A percentile compares a stretch with the other conserved stretches of the same genome.
phyloP scores from a whole-genome alignment of 2,888 invertebrate genomes.

The Portevinia maculata region DNA sequence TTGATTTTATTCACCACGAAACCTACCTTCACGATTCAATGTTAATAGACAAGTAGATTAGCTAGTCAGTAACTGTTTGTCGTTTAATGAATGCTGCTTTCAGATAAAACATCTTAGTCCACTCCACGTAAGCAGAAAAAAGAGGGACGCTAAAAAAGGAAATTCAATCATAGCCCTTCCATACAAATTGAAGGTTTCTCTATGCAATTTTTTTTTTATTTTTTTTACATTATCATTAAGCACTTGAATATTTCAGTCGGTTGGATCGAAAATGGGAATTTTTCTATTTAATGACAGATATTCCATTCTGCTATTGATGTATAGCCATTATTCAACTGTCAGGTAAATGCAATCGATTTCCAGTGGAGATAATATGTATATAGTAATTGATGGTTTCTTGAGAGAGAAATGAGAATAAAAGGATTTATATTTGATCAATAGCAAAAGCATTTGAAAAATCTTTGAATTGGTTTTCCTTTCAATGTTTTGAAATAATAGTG shows the following conservation, averaged over 20 bases:
- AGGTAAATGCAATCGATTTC: neutral
- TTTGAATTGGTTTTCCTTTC: neutral
- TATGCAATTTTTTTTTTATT: neutral
- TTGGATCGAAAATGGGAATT: neutral
- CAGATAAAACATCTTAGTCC: no score
- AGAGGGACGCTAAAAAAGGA: no score
- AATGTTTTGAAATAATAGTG: neutral
- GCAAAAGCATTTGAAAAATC: neutral
- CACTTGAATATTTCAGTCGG: neutral
- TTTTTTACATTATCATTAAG: neutral
- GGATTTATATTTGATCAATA: neutral
- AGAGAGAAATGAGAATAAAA: neutral
- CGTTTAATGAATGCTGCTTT: no score
- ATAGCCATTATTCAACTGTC: neutral
- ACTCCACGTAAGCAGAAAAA: no score
- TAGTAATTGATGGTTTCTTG: neutral
- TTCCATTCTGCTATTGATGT: neutral
- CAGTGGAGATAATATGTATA: neutral
- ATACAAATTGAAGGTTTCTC: no score
- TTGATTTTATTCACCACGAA: no score
- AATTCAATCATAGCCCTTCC: no score
- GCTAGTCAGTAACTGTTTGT: no score
- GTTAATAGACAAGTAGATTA: no score
- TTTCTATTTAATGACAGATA: no score
- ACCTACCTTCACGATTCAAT: no score